Base-by-base conservation (phyloP, 1,140 invertebrate genomes). In the Ooceraea biroi region DNA sequence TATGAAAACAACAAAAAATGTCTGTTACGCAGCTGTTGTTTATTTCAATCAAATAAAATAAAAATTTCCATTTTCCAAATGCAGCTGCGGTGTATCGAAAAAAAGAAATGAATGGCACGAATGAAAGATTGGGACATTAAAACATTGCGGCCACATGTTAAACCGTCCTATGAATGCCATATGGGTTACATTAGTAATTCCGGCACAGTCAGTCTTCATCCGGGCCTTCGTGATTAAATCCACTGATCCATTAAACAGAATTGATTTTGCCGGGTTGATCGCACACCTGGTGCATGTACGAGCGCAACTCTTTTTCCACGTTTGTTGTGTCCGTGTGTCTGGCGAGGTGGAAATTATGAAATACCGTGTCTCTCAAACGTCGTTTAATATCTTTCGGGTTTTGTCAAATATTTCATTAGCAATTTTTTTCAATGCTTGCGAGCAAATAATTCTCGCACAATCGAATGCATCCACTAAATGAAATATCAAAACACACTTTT, bases 341-440 rank as follows among this genome's bases (percentile, higher is more conserved):
- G 19, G 17, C 30, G 72, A 76, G 10, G 7, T 50, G 12, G 55
- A 82, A 82, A 76, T 82, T 74, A 72, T 63, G 17, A 61, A 82
- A 82, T 74, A 82, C 27, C n/a, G 10, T 41, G 12, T 41, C 41
- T 4, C 22, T 73, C 22, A n/a, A 74, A 36, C 55, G 12, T 74
- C 14, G 25, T 50, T 72, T 52, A 36, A 82, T 72, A 82, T 82
- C 27, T 60, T 58, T 7, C 17, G 22, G 27, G 25, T 48, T 61
- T 76, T 52, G 17, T n/a, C 14, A 61, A 36, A 36, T 73, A 76
- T 74, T 76, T 76, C 3, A 82, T 73, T 41, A 73, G 1, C 2
- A 55, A 65, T 66, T 66, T 77, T 66, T 77, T 52, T 66, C 30
- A 41, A 12, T 36, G 4, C 1, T 66, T 50, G n/a, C n/a, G 19